These are phyloP conservation scores for Microcaecilia unicolor DNA, from an alignment of 2,797 vertebrate species.

Conservation along the genomic window DNA sequence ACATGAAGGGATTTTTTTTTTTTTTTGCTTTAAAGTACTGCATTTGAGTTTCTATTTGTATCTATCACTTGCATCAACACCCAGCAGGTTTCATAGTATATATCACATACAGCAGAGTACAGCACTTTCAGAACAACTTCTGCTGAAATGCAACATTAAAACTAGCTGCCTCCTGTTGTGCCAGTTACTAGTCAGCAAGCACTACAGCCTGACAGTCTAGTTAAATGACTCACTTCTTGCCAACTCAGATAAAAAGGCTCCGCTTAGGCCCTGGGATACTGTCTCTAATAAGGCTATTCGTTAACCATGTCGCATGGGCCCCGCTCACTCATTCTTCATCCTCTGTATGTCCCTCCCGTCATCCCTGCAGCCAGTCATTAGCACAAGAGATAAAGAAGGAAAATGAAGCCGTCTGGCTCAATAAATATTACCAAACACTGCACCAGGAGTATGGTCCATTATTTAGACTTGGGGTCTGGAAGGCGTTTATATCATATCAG, in stretches of 20 bases:
- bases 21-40: not conserved
- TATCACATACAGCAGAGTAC: not conserved
- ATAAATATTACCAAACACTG: slow-evolving; percentile 55
- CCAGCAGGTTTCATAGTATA: not conserved
- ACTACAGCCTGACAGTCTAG: slow-evolving; percentile 41
- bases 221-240: slow-evolving; percentile 65
- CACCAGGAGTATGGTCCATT: slow-evolving; percentile 38
- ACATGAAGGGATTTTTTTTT: too few relatives aligned
- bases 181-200: slow-evolving; percentile 26
- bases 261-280: slow-evolving; percentile 57
- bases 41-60: not conserved
- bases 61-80: not conserved
- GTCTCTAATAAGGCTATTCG: slow-evolving; percentile 63
- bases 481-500: slow-evolving; percentile 45
- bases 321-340: slow-evolving; percentile 53
- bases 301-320: slow-evolving; percentile 45
- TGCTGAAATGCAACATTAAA: slow-evolving; percentile 4
- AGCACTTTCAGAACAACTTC: not conserved
- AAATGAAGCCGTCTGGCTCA: slow-evolving; percentile 57
- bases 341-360: slow-evolving; percentile 32
- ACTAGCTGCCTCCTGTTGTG: slow-evolving; percentile 20
- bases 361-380: slow-evolving; percentile 53
- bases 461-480: slow-evolving; percentile 47
- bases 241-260: slow-evolving; percentile 56
- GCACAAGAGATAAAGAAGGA: slow-evolving; percentile 41